phyloP scores from a whole-genome alignment of 2,113 vertebrate genomes.

The Edolisoma coerulescens region DNA sequence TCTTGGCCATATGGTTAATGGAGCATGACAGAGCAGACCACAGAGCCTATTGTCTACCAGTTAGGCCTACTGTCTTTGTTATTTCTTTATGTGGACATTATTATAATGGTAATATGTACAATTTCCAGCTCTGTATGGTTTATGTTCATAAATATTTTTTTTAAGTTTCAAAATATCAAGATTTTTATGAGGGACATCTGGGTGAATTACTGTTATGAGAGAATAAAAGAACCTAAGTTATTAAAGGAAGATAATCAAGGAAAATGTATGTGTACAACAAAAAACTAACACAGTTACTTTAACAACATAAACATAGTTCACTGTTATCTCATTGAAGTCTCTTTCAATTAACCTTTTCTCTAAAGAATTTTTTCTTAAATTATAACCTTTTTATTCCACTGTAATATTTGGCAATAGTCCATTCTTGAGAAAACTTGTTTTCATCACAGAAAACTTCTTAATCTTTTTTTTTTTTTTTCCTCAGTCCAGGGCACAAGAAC shows the following conservation, averaged over 20 bases:
- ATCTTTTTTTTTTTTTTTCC: not conserved
- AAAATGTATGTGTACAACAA: not conserved
- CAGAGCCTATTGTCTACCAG: not conserved
- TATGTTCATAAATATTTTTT: not conserved
- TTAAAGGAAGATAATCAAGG: not conserved
- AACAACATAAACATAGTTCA: not conserved
- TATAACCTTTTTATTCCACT: not conserved
- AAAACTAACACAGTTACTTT: not conserved
- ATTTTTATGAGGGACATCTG: not conserved
- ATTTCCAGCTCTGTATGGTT: not conserved
- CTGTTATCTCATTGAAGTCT: not conserved
- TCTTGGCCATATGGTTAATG: not conserved
- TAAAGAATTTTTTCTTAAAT: not conserved
- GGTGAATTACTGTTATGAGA: not conserved
- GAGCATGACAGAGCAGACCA: not conserved
- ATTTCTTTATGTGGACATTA: not conserved
- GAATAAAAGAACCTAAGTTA: not conserved
- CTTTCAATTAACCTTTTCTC: not conserved
- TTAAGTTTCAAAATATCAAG: not conserved
- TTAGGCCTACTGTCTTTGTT: not conserved
- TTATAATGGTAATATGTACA: not conserved
- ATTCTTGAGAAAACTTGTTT: not conserved
- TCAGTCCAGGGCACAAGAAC: constrained; percentile 95
- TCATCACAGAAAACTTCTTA: not conserved
- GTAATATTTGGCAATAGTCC: not conserved